Percentiles rank a stretch among this genome's conserved stretches.
These are phyloP conservation scores for Cydia splendana DNA, from an alignment of 1,140 invertebrate species.

Conservation along the genomic window DNA sequence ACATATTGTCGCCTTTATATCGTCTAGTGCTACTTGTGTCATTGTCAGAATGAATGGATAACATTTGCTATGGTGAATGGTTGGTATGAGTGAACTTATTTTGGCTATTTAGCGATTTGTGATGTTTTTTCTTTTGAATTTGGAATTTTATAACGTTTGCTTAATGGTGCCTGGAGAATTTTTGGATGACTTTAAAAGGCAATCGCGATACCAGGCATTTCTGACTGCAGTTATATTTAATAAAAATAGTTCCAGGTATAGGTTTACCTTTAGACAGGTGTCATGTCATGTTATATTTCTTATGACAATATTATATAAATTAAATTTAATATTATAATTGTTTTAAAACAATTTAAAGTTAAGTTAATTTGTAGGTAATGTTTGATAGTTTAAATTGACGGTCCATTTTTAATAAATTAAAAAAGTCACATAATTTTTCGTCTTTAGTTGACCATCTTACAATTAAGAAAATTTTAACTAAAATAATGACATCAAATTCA, in stretches of 20 bases:
- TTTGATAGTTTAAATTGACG: no score
- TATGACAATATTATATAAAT: no score
- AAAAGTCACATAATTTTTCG: no score
- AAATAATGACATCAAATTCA: no score
- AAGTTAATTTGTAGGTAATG: no score
- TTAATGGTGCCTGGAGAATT: background rate
- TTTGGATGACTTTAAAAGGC: background rate
- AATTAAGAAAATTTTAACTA: no score
- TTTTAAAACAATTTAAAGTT: no score
- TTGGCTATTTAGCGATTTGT: constrained; percentile 32
- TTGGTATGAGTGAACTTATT: constrained; percentile 47
- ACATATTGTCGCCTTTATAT: constrained; percentile 51
- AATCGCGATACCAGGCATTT: background rate
- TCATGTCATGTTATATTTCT: no score
- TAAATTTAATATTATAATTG: no score
- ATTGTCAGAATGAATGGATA: constrained; percentile 45
- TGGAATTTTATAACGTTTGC: constrained; percentile 11
- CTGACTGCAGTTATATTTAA: background rate
- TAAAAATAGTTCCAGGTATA: background rate
- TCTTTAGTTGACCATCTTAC: no score
- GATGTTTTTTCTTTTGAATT: constrained; percentile 42
- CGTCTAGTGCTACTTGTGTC: constrained; percentile 51
- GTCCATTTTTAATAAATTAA: no score
- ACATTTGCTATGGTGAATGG: constrained; percentile 60
- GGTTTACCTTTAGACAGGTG: no score